Conservation (phyloP, 2,888 invertebrate species). For the Eupithecia centaureata region DNA sequence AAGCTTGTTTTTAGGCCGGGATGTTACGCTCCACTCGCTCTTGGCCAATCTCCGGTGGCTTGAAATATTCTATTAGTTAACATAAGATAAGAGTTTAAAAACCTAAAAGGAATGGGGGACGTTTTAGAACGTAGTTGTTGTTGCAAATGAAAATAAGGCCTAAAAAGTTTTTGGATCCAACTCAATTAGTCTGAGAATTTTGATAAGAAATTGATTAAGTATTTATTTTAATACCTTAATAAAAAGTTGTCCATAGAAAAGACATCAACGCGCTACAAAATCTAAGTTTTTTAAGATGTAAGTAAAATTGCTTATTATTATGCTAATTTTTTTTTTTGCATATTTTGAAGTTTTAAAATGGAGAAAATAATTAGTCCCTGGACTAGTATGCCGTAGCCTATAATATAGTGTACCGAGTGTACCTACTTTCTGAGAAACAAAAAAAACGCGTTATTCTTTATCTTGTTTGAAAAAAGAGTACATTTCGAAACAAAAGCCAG, state of each 20-base stretch:
- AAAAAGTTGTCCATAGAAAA: background rate
- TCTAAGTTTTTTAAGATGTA: background rate
- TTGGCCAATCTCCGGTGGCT: constrained; percentile 11
- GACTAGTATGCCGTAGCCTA: background rate
- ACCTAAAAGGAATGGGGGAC: background rate
- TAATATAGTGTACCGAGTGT: background rate
- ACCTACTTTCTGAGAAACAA: background rate
- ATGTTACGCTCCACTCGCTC: constrained; percentile 11
- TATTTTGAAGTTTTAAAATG: no score
- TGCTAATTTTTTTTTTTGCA: no score
- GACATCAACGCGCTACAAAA: background rate
- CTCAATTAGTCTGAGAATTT: background rate
- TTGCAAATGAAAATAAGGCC: background rate
- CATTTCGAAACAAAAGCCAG: background rate
- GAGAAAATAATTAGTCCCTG: background rate
- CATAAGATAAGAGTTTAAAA: constrained; percentile 4
- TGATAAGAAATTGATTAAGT: background rate
- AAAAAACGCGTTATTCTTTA: background rate
- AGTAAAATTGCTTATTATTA: no score
- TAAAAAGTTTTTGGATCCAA: background rate
- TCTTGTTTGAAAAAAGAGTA: background rate
- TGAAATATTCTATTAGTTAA: background rate
- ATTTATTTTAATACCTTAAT: background rate
- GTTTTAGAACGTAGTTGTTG: background rate
- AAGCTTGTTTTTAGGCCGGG: constrained; percentile 17